A percentile compares a stretch with the other conserved stretches of the same genome.
These are phyloP conservation scores for Tribolium madens DNA, from an alignment of 1,140 invertebrate species.

Conservation along the genomic window DNA sequence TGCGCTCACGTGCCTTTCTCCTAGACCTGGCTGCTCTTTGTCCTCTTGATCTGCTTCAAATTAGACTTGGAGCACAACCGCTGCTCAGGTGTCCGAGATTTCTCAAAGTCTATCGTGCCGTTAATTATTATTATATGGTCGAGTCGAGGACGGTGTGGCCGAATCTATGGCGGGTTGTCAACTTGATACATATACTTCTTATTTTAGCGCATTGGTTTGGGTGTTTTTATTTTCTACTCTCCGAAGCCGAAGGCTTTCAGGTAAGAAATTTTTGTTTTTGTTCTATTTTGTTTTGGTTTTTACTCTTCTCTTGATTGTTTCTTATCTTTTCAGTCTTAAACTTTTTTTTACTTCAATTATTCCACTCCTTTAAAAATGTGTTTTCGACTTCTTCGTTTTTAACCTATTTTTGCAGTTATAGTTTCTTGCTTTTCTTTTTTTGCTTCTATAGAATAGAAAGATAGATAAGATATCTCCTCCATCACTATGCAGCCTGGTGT, in stretches of 20 bases:
- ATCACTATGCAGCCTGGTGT: too few species aligned
- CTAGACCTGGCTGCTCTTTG: slow-evolving; percentile 86
- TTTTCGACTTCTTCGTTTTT: too few species aligned
- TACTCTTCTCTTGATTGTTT: too few species aligned
- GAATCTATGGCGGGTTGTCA: slow-evolving; percentile 95
- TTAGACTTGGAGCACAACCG: slow-evolving; percentile 82
- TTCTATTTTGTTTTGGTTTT: neutral
- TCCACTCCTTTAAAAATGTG: too few species aligned
- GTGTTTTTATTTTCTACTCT: slow-evolving; percentile 95
- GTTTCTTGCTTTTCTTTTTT: too few species aligned
- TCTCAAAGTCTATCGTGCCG: slow-evolving; percentile 87
- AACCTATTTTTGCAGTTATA: too few species aligned
- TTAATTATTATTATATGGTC: slow-evolving; percentile 95
- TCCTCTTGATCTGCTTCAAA: slow-evolving; percentile 88
- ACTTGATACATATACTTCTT: slow-evolving; percentile 93
- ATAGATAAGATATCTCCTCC: too few species aligned
- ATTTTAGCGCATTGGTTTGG: slow-evolving; percentile 97
- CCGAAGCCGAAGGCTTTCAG: slow-evolving; percentile 89
- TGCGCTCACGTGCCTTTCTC: slow-evolving; percentile 87
- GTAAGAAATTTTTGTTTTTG: slow-evolving; percentile 62
- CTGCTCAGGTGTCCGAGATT: slow-evolving; percentile 87
- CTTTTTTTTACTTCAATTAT: too few species aligned
- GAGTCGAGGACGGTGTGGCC: slow-evolving; percentile 95
- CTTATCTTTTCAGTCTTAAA: too few species aligned
- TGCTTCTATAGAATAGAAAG: too few species aligned